These are phyloP conservation scores for Anadara kagoshimensis DNA, from an alignment of 1,140 invertebrate genomes.

Conservation along the genomic window DNA sequence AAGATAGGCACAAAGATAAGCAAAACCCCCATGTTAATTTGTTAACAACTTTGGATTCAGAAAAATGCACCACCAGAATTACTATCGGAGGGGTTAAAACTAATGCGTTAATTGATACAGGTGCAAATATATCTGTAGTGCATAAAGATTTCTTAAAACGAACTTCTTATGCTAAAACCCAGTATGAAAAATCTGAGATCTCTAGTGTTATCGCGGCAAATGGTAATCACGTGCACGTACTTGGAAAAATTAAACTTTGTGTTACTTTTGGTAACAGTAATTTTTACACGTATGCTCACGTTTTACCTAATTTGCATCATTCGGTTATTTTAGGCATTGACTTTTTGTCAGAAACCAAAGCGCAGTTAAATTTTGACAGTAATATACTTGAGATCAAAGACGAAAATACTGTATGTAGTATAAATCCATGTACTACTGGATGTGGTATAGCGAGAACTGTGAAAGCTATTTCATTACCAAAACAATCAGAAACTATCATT, in stretches of 20 bases:
- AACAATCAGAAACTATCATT: conserved; percentile 22
- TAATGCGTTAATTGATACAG: conserved; percentile 17
- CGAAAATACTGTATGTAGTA: background rate
- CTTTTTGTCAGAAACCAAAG: conserved; percentile 2
- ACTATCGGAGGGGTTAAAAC: conserved; percentile 1
- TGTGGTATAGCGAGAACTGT: conserved; percentile 6
- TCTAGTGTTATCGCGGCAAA: background rate
- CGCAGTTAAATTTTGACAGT: conserved; percentile 10
- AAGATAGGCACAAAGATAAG: conserved; percentile 31
- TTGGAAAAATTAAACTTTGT: background rate
- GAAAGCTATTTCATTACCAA: conserved; percentile 12
- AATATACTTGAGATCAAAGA: background rate
- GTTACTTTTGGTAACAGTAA: background rate
- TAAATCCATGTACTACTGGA: background rate
- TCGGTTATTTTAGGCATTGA: conserved; percentile 28
- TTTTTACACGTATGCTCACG: conserved; percentile 4
- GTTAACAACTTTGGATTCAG: conserved; percentile 2
- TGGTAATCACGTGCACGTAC: conserved; percentile 2
- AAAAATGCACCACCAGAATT: background rate
- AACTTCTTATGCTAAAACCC: background rate
- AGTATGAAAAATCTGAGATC: too few relatives aligned
- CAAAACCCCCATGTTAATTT: conserved; percentile 8
- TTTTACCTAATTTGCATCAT: conserved; percentile 15
- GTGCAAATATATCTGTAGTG: conserved; percentile 8
- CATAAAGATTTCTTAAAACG: background rate